Base-by-base conservation (phyloP, 2,888 invertebrate genomes). In the Ennomos fuscantarius region DNA sequence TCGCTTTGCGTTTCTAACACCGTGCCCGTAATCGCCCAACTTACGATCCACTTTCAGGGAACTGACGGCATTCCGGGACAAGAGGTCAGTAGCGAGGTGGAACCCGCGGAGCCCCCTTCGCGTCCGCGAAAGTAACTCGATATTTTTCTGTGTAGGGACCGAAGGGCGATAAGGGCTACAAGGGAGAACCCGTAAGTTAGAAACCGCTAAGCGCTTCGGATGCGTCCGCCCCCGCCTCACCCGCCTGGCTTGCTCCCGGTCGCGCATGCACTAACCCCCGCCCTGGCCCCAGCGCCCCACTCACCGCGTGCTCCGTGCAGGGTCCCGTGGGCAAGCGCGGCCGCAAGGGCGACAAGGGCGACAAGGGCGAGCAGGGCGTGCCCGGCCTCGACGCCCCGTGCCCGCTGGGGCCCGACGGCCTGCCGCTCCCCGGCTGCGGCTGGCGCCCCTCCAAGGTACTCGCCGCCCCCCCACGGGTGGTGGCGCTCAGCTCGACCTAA, bases 371-470 rank as follows among this genome's bases (percentile, higher is more conserved):
- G 78, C 97, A 97, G 93, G 99, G 99, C 70, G 98, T 98, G 69
- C 99, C 99, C 35, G 99, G 99, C 36, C 93, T 99, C 75, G 99
- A 99, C 92, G 99, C 99, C 42, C 99, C 99, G n/a, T 99, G 99
- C 93, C 99, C 99, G 66, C 93, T 99, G 57, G 99, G 98, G 55
- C 95, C 96, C 48, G 99, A 99, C 89, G 99, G 99, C 62, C 94
- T 99, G 78, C 99, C 99, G 63, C 92, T 99, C 76, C 97, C 98
- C 51, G 99, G 98, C 75, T 99, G 99, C 89, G 98, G 98, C 74
- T 98, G 97, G 97, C 93, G 97, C 86, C 96, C 97, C 72, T 95
- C 95, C 74, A 96, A 97, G 95, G 97, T 97, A 94, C 32, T 41
- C 11, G 32, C 9, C 1, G n/a, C 37, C 11, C 6, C 0, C 1